Conservation (phyloP, 2,888 invertebrate genomes). For the Theretra japonica region DNA sequence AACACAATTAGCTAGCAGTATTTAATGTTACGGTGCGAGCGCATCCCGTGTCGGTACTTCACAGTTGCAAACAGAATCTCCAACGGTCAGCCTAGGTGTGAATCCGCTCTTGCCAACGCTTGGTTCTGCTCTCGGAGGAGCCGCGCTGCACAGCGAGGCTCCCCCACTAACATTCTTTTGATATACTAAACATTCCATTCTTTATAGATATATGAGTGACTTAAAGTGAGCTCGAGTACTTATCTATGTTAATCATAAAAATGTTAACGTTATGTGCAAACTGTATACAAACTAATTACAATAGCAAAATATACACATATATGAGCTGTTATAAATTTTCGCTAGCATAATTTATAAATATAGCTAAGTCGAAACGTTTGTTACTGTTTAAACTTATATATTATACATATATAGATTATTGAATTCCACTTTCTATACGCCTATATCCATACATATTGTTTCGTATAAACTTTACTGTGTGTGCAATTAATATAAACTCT, state of each 20-base stretch:
- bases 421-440: conserved; percentile 32
- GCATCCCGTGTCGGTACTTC: conserved; percentile 29
- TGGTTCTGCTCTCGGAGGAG: conserved; percentile 34
- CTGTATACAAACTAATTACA: conserved; percentile 42
- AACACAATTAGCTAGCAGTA: conserved; percentile 38
- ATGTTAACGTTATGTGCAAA: conserved; percentile 39
- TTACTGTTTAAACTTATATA: conserved; percentile 37
- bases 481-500: conserved; percentile 78
- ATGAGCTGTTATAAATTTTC: conserved; percentile 54
- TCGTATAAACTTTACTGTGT: conserved; percentile 69
- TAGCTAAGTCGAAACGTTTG: conserved; percentile 43
- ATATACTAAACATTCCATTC: conserved; percentile 77
- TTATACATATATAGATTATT: conserved; percentile 38
- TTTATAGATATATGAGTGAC: conserved; percentile 72
- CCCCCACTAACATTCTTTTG: conserved; percentile 58
- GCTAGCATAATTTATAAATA: conserved; percentile 55
- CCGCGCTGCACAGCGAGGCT: conserved; percentile 38
- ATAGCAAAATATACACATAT: conserved; percentile 38
- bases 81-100: conserved; percentile 29
- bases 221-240: conserved; percentile 83
- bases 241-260: conserved; percentile 56
- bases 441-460: conserved; percentile 47
- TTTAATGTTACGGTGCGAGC: conserved; percentile 39
- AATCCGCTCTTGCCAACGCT: conserved; percentile 43
- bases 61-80: conserved; percentile 37